Evolutionary conservation across 2,113 vertebrate genomes (phyloP).

Genomic region (Oryzias celebensis): DNA sequence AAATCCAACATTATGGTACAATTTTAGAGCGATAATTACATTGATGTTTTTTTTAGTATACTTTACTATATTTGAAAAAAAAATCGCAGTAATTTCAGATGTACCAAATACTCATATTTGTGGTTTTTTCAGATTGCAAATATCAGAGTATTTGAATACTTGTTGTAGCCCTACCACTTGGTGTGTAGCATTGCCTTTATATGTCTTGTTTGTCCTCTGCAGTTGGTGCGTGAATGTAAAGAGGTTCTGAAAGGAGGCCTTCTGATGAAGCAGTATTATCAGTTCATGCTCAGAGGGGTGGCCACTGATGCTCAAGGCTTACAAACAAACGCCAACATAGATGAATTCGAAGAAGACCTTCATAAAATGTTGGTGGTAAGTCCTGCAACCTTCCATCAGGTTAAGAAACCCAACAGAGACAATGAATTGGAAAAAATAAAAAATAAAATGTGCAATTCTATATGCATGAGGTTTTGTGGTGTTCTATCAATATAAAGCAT

Average conservation of each 20-base stretch:
- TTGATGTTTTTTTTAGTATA: too few species aligned
- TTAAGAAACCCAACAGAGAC: neutral
- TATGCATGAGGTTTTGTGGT: too few species aligned
- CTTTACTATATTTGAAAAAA: too few species aligned
- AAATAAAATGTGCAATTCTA: neutral
- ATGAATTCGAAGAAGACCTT: constrained; percentile 97
- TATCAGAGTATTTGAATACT: too few species aligned
- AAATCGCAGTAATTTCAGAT: too few species aligned
- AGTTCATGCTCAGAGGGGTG: constrained; percentile 91
- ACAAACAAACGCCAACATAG: constrained; percentile 88
- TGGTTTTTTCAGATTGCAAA: too few species aligned
- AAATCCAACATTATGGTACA: too few species aligned
- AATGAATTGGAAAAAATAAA: neutral
- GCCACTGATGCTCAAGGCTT: constrained; percentile 80
- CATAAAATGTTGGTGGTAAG: constrained; percentile 97
- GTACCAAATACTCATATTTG: too few species aligned
- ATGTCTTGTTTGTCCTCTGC: constrained; percentile 48
- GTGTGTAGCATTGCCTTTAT: neutral
- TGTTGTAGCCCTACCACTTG: too few species aligned
- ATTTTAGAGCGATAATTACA: too few species aligned
- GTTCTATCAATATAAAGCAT: too few species aligned
- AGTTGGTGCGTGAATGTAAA: constrained; percentile 97
- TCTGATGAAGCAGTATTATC: constrained; percentile 99
- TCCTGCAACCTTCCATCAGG: neutral
- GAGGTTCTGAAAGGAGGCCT: constrained; percentile 97